These are phyloP conservation scores for Centropus bengalensis DNA, from an alignment of 2,113 vertebrate species.

Conservation along the genomic window DNA sequence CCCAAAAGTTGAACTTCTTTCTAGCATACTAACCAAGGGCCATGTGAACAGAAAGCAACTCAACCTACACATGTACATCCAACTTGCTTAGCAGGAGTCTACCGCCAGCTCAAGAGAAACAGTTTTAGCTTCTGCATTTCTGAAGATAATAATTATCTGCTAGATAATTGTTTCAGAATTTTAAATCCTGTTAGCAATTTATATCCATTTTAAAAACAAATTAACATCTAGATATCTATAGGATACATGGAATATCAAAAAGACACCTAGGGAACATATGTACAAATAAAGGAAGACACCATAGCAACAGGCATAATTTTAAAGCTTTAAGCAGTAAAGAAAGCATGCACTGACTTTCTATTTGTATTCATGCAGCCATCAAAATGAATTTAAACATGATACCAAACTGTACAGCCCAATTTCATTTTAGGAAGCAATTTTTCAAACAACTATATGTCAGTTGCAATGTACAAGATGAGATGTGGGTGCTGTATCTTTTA, in stretches of 20 bases:
- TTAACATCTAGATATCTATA: not conserved
- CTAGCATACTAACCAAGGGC: not conserved
- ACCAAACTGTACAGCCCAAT: not conserved
- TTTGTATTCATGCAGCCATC: not conserved
- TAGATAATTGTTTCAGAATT: not conserved
- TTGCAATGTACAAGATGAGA: not conserved
- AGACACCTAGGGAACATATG: not conserved
- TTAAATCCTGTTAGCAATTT: not conserved
- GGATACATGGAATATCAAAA: not conserved
- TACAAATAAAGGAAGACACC: not conserved
- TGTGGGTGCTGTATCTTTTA: not conserved
- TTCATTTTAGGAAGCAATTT: conserved; percentile 7
- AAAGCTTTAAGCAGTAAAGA: not conserved
- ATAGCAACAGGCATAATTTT: not conserved
- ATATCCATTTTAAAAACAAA: not conserved
- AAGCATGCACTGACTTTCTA: not conserved
- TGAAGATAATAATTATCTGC: not conserved
- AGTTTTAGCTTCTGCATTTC: not conserved
- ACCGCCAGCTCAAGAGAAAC: not conserved
- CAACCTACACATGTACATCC: not conserved
- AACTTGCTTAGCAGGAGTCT: not conserved
- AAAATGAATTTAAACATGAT: not conserved
- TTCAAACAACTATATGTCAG: not conserved
- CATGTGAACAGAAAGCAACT: not conserved
- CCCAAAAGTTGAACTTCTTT: not conserved